Base-by-base conservation (phyloP, 2,113 vertebrate genomes). In the Calypte anna region DNA sequence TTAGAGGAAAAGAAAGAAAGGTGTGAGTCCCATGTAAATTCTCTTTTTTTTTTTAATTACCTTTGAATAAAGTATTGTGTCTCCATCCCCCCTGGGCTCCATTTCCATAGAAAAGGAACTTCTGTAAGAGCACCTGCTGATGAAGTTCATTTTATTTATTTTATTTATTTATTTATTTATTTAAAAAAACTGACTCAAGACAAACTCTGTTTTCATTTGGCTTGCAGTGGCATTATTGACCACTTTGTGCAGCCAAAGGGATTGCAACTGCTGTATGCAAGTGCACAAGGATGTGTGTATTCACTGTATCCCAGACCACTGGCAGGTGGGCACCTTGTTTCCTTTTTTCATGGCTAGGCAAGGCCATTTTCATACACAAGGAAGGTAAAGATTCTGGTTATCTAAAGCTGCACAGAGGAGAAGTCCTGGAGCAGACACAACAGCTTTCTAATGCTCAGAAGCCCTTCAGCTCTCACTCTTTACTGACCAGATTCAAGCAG, bases 381-480 rank as follows among this genome's bases (percentile, higher is more conserved):
- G 66, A 93, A 38, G 16, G 38, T 6, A 17, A 61, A 81, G 22
- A 76, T n/a, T 90, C 57, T 82, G n/a, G 9, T 84, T 91, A 86
- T 66, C 51, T 94, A 53, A 74, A 73, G 62, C 14, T n/a, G 33
- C 70, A 59, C 58, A 36, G 75, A 90, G 69, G 82, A 38, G 33
- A 69, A 63, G 10, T 14, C 76, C 82, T 85, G 59, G 48, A 84
- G 38, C 48, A 96, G 53, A 18, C 86, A 43, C 75, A 86, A 44
- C 25, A 69, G 25, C 43, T 50, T 90, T 95, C 58, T 77, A 69
- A 76, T 38, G 38, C 76, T 66, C 58, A 87, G 61, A 75, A 95
- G 78, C 43, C 54, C 62, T 78, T 44, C 27, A 91, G 36, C 57
- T 87, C 57, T 62, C 48, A 7, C 46, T 63, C 91, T 69, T 67